Percentiles rank a stretch among this genome's conserved stretches.
These are phyloP conservation scores for Rhincodon typus DNA, from an alignment of 2,797 vertebrate species.

Conservation along the genomic window DNA sequence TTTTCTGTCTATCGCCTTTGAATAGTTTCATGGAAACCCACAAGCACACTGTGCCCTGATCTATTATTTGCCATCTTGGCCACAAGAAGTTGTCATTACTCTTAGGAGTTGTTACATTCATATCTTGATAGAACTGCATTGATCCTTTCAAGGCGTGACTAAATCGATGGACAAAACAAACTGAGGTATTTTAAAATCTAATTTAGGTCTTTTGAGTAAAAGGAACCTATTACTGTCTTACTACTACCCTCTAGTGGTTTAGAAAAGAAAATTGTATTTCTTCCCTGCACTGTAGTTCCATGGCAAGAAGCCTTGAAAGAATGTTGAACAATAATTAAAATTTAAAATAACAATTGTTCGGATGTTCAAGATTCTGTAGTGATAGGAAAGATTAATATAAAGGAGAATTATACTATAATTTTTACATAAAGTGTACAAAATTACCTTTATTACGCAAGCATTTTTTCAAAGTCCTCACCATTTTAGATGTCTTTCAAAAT, in stretches of 20 bases:
- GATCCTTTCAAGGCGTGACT: background rate
- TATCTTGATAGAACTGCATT: background rate
- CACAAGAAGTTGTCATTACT: background rate
- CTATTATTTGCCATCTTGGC: background rate
- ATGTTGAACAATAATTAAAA: background rate
- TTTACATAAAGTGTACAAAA: background rate
- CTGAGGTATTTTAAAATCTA: background rate
- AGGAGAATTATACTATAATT: background rate
- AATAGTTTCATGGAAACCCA: background rate
- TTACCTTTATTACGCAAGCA: background rate
- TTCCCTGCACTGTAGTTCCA: too few relatives aligned
- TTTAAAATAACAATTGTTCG: background rate
- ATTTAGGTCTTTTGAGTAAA: background rate
- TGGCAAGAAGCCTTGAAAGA: background rate
- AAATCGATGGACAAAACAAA: background rate
- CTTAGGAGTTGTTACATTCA: background rate
- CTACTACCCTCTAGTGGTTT: conserved; percentile 30
- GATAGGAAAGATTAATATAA: background rate
- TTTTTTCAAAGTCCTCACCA: background rate
- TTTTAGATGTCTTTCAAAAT: background rate
- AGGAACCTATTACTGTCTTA: background rate
- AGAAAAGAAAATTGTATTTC: background rate
- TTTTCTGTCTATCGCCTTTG: background rate
- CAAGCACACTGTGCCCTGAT: background rate
- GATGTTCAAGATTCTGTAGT: background rate